Percentiles rank a stretch among this genome's conserved stretches.
Evolutionary conservation across 1,140 invertebrate genomes (phyloP).

Genomic region (Melipona quadrifasciata): DNA sequence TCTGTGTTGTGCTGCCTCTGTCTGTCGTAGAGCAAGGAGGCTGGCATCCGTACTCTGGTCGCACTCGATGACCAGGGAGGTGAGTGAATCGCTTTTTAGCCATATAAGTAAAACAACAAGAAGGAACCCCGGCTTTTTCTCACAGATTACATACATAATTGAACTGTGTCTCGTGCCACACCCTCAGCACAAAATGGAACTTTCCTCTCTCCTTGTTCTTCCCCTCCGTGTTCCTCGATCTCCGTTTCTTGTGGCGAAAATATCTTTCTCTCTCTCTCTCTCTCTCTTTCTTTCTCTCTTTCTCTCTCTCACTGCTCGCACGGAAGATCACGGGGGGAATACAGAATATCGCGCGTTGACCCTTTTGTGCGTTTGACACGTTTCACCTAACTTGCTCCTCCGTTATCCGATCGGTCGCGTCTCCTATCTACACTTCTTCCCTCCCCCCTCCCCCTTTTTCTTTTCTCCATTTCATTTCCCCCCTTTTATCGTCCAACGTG

Average conservation of each 20-base stretch:
- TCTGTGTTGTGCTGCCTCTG: slow-evolving; percentile 86
- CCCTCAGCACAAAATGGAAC: background rate
- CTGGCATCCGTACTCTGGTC: slow-evolving; percentile 99
- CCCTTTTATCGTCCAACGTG: background rate
- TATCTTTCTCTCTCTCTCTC: background rate
- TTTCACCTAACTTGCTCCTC: background rate
- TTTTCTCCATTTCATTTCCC: background rate
- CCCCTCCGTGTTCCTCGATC: background rate
- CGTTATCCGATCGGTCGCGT: background rate
- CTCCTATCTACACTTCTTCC: background rate
- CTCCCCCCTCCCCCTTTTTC: background rate
- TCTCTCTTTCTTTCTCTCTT: too few relatives aligned
- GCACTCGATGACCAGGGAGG: slow-evolving; percentile 99
- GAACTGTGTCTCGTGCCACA: slow-evolving; percentile 6
- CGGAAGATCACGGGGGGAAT: background rate
- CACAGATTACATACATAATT: background rate
- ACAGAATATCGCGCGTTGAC: background rate
- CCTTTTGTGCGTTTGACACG: background rate
- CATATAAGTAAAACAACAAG: slow-evolving; percentile 65
- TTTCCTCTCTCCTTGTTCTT: background rate
- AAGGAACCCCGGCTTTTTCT: slow-evolving; percentile 16
- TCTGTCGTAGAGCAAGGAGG: slow-evolving; percentile 98
- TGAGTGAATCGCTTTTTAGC: slow-evolving; percentile 87
- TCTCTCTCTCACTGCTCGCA: background rate
- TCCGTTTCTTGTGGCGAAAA: background rate